Conservation (phyloP, 2,888 invertebrate species). For the Papilio demoleus region DNA sequence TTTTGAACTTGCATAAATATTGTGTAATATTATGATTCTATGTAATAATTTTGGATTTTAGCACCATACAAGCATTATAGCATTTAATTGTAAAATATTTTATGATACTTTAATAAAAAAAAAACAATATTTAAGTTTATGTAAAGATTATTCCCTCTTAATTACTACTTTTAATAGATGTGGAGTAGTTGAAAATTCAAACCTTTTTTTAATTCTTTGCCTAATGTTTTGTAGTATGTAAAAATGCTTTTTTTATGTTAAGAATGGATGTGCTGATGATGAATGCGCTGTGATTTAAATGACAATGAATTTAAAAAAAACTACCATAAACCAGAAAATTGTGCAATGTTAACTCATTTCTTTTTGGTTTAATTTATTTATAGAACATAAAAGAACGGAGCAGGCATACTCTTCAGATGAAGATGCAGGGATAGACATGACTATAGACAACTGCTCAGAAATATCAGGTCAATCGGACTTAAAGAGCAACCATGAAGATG, state of each 20-base stretch:
- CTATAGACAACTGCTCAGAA: slow-evolving; percentile 91
- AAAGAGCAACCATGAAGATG: slow-evolving; percentile 85
- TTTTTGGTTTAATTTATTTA: slow-evolving; percentile 43
- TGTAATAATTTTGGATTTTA: neutral
- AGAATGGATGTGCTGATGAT: no score
- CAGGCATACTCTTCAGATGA: slow-evolving; percentile 89
- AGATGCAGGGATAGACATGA: slow-evolving; percentile 85
- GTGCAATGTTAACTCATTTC: no score
- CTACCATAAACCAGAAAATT: no score
- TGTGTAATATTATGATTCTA: slow-evolving; percentile 4
- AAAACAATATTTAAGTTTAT: neutral
- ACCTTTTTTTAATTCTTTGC: no score
- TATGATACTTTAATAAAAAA: neutral
- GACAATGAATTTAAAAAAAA: no score
- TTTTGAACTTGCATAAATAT: slow-evolving; percentile 9
- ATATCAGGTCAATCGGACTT: slow-evolving; percentile 91
- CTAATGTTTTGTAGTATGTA: no score
- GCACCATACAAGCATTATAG: neutral
- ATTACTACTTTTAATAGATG: no score
- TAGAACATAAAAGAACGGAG: slow-evolving; percentile 79
- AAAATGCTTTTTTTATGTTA: no score
- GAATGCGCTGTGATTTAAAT: no score
- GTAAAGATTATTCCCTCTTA: neutral
- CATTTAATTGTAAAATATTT: neutral
- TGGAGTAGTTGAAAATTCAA: no score